These are phyloP conservation scores for Phyllotis vaccarum DNA, from an alignment of 2,797 vertebrate genomes.

Conservation along the genomic window DNA sequence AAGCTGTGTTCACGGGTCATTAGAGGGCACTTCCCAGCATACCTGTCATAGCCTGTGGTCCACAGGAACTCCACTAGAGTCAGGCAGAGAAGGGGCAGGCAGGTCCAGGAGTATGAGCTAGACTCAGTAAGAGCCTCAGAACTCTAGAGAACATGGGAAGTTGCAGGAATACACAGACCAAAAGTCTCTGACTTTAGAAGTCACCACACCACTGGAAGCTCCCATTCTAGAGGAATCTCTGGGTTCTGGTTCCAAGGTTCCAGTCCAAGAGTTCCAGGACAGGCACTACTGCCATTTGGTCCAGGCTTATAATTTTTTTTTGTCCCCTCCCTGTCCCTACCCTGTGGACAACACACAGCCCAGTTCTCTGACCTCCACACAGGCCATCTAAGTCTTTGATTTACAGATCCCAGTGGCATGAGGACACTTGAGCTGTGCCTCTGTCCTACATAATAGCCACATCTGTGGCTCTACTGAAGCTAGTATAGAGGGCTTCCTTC, in stretches of 20 bases:
- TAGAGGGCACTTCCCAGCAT: background rate
- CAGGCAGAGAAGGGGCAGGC: no score
- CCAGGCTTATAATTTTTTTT: background rate
- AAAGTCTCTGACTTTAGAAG: constrained; percentile 68
- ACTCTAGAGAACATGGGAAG: background rate
- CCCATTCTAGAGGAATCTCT: constrained; percentile 27
- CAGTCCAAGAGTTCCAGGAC: background rate
- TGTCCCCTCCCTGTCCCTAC: background rate
- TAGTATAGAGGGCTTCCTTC: background rate
- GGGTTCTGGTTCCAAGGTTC: background rate
- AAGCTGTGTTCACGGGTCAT: background rate
- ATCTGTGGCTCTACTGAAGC: background rate
- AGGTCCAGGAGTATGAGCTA: no score
- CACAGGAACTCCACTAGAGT: background rate
- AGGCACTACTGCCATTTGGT: background rate
- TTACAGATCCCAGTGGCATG: background rate
- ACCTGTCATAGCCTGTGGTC: background rate
- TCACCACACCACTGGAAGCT: background rate
- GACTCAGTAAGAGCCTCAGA: constrained; percentile 6
- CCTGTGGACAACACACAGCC: background rate
- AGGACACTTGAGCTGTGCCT: background rate
- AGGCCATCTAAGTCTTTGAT: rapidly evolving
- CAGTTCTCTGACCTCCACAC: background rate
- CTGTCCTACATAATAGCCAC: background rate
- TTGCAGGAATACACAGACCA: constrained; percentile 56